A percentile compares a stretch with the other conserved stretches of the same genome.
These are phyloP conservation scores for Sebastes iracundus DNA, from an alignment of 2,797 vertebrate species.

Conservation along the genomic window DNA sequence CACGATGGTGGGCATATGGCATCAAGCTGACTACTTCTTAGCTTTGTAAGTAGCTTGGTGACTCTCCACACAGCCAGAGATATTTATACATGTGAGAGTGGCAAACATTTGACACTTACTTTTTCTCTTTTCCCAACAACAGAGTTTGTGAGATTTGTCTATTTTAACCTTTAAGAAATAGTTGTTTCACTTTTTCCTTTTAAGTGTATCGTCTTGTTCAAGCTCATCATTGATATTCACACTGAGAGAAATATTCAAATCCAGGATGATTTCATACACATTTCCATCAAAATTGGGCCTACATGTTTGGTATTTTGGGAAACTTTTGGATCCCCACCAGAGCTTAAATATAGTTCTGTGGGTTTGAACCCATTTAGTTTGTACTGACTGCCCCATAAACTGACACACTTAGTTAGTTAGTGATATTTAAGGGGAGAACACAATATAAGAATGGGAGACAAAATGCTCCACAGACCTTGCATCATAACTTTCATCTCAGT, in stretches of 20 bases:
- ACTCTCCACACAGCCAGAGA: neutral
- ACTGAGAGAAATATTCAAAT: neutral
- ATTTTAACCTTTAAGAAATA: neutral
- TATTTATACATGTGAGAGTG: conserved; percentile 7
- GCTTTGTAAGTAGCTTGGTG: neutral
- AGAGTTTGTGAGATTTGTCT: neutral
- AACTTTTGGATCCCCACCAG: neutral
- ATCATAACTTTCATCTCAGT: too few relatives aligned
- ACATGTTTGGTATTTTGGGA: neutral
- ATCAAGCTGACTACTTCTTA: neutral
- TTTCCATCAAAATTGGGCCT: neutral
- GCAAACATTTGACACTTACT: neutral
- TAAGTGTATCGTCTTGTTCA: neutral
- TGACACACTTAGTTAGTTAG: neutral
- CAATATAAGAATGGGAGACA: neutral
- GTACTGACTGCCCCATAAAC: neutral
- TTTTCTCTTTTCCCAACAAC: neutral
- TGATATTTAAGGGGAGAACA: neutral
- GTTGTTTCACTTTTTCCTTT: neutral
- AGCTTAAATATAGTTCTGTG: neutral
- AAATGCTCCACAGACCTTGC: too few relatives aligned
- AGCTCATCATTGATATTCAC: conserved; percentile 6
- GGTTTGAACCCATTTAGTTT: neutral
- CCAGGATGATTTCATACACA: neutral
- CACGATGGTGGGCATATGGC: neutral